A percentile compares a stretch with the other conserved stretches of the same genome.
Evolutionary conservation across 2,113 vertebrate genomes (phyloP).

Genomic region (Microcebus murinus): DNA sequence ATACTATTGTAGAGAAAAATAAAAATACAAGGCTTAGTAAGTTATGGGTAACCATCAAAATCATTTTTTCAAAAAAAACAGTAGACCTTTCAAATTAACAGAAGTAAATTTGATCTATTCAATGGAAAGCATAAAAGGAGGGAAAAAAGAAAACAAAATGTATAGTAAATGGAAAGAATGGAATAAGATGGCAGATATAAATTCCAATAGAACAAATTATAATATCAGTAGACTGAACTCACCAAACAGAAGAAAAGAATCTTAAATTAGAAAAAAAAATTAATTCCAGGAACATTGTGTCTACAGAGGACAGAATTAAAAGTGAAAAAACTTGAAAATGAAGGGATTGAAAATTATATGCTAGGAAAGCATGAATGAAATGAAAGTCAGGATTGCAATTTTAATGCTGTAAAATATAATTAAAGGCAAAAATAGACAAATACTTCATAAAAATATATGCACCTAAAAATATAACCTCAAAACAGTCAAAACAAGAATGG

Average conservation of each 20-base stretch:
- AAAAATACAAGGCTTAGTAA: neutral
- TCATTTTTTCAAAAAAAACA: neutral
- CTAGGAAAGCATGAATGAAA: neutral
- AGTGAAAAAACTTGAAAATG: neutral
- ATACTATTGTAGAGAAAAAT: neutral
- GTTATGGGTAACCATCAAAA: neutral
- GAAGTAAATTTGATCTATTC: neutral
- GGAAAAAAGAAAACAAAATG: neutral
- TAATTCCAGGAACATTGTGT: neutral
- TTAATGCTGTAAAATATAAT: neutral
- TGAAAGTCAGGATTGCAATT: neutral
- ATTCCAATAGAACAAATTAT: neutral
- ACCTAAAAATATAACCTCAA: neutral
- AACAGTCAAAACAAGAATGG: neutral
- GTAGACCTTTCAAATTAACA: neutral
- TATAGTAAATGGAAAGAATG: neutral
- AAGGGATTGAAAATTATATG: neutral
- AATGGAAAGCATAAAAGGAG: neutral
- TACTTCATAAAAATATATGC: neutral
- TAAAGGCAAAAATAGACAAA: neutral
- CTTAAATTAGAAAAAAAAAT: neutral
- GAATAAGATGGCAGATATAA: neutral
- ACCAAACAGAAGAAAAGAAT: neutral
- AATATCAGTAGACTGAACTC: neutral
- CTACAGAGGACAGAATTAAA: neutral